phyloP scores from a whole-genome alignment of 1,140 invertebrate species.

The Sitophilus oryzae region DNA sequence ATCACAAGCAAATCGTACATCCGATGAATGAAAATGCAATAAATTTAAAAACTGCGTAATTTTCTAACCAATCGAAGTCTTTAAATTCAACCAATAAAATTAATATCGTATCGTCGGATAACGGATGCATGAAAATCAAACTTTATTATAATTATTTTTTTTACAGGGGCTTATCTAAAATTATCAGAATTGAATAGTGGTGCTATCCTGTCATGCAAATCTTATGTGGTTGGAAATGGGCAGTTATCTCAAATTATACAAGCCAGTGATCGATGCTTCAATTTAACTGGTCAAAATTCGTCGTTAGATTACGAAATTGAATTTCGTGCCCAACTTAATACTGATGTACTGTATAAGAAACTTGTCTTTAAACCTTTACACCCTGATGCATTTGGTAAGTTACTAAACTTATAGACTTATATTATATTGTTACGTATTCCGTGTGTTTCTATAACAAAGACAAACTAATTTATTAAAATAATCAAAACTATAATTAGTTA shows the following conservation, averaged over 20 bases:
- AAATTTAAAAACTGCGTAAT: too few relatives aligned
- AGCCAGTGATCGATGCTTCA: slow-evolving; percentile 11
- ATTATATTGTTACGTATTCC: too few relatives aligned
- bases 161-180: slow-evolving; percentile 12
- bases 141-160: too few relatives aligned
- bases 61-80: too few relatives aligned
- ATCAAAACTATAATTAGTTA: too few relatives aligned
- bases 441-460: too few relatives aligned
- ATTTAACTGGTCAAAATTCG: slow-evolving; percentile 3
- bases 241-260: slow-evolving; percentile 3
- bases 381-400: not conserved
- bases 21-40: too few relatives aligned
- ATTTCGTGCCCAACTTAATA: slow-evolving; percentile 10
- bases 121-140: too few relatives aligned
- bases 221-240: not conserved
- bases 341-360: slow-evolving; percentile 16
- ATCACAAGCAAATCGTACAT: too few relatives aligned
- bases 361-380: not conserved
- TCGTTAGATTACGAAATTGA: slow-evolving; percentile 8
- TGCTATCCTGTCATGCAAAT: slow-evolving; percentile 9
- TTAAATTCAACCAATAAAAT: too few relatives aligned
- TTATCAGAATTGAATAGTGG: slow-evolving; percentile 3
- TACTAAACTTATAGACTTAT: slow-evolving; percentile 14
- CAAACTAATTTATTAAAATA: too few relatives aligned
- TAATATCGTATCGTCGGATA: too few relatives aligned